Percentiles rank a stretch among this genome's conserved stretches.
phyloP scores from a whole-genome alignment of 2,113 vertebrate species.

The Salvator merianae region DNA sequence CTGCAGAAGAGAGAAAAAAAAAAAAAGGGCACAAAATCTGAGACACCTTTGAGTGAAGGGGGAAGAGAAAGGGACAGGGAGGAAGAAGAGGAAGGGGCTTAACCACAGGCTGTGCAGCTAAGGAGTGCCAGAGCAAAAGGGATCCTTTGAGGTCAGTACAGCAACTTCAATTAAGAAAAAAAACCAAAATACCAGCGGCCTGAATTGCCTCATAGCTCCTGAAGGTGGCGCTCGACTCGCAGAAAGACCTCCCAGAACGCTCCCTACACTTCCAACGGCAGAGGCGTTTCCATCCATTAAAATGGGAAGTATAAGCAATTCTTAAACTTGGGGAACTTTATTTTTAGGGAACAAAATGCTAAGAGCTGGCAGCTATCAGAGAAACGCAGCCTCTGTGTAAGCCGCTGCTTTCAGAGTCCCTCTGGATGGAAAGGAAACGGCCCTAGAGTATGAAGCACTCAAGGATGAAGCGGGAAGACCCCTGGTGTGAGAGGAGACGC shows the following conservation, averaged over 20 bases:
- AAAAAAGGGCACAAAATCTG: not conserved
- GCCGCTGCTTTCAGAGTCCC: not conserved
- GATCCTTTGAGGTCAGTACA: too few relatives aligned
- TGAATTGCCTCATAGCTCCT: too few relatives aligned
- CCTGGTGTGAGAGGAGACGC: too few relatives aligned
- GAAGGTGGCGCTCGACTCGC: not conserved
- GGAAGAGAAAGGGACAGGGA: too few relatives aligned
- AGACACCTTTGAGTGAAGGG: not conserved
- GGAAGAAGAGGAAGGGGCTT: too few relatives aligned
- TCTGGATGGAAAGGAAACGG: not conserved
- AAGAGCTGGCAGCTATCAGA: not conserved
- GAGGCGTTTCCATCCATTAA: not conserved
- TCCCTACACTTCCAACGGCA: not conserved
- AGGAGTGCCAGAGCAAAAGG: too few relatives aligned
- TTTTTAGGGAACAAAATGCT: not conserved
- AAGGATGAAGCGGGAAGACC: not conserved
- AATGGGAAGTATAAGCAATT: not conserved
- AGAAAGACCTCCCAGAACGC: not conserved
- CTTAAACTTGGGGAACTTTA: not conserved
- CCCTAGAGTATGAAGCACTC: not conserved
- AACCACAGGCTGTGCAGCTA: not conserved
- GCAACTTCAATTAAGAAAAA: too few relatives aligned
- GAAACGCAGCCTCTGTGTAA: not conserved
- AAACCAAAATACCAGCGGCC: too few relatives aligned
- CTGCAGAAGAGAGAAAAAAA: constrained; percentile 60